Base-by-base conservation (phyloP, 2,797 vertebrate genomes). In the Gymnopithys bicolor region DNA sequence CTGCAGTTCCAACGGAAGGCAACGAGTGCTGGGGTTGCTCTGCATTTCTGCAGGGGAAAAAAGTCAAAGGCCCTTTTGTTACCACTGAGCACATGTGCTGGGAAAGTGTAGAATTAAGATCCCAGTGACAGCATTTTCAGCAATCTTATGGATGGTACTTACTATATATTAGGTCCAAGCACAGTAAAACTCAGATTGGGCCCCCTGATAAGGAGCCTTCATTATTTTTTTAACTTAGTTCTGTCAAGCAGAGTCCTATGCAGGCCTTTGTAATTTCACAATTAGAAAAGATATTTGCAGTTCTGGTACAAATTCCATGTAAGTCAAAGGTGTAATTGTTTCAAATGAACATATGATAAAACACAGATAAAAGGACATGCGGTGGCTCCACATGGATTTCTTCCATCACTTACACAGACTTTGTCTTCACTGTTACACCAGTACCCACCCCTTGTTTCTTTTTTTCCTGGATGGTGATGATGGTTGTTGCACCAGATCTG, bases 11-110 rank as follows among this genome's bases (percentile, higher is more conserved):
- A 67, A 0, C 10, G 10, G 83, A 84, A 78, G 78, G 92, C 81
- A 75, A 2, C 1, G 46, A 66, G 45, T 75, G 75, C 78, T 67
- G 51, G 46, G 64, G 8, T 6, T 77, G 84, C 63, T 79, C 59
- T 89, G 91, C 63, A 24, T 63, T 95, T 93, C 90, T 92, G 55
- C 67, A 91, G 55, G 39, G 32, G 33, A 53, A 67, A 64, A 69
- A 64, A 93, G 37, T 88, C 67, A 82, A 90, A 94, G 87, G n/a
- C 60, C 45, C 74, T 95, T 93, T 94, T 96, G 70, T 95, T 90
- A 71, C 8, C 74, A 39, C 27, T 59, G 25, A 62, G 83, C 84
- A 55, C 83, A 39, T 39, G 83, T 87, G 83, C 77, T 84, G 78
- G 81, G 76, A 56, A 89, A 93, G 43, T 82, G 41, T 5, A 60